These are phyloP conservation scores for Bujurquina vittata DNA, from an alignment of 2,113 vertebrate species.

Conservation along the genomic window DNA sequence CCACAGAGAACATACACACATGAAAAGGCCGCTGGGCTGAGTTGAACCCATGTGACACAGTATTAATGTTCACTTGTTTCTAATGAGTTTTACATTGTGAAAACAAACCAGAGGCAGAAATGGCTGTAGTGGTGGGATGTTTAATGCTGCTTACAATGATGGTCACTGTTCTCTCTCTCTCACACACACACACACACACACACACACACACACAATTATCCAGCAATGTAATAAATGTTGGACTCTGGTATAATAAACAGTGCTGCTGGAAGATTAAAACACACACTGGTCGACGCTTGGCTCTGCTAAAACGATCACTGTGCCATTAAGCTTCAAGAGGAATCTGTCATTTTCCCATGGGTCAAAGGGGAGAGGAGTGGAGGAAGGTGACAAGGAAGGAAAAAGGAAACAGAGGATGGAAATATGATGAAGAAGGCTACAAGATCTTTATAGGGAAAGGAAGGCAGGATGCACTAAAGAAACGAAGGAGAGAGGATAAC, in stretches of 20 bases:
- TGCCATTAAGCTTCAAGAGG: not conserved
- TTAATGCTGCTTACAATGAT: constrained; percentile 24
- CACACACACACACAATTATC: constrained; percentile 25
- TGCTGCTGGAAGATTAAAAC: not conserved
- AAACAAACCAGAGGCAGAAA: constrained; percentile 56
- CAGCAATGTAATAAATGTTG: constrained; percentile 18
- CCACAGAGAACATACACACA: not conserved
- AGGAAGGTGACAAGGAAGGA: not conserved
- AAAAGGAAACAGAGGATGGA: not conserved
- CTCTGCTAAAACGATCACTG: constrained; percentile 23
- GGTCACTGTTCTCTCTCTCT: constrained; percentile 27
- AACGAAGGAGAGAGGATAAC: not conserved
- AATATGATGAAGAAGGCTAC: not conserved
- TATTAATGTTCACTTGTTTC: constrained; percentile 51
- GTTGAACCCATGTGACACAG: constrained; percentile 11
- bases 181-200: constrained; percentile 5
- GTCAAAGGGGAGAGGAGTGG: not conserved
- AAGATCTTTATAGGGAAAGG: not conserved
- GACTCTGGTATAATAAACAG: constrained; percentile 14
- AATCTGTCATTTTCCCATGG: constrained; percentile 25
- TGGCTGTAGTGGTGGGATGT: constrained; percentile 6
- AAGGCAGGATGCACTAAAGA: not conserved
- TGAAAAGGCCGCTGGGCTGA: not conserved
- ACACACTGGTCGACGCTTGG: not conserved
- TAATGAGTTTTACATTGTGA: constrained; percentile 60